phyloP scores from a whole-genome alignment of 2,113 vertebrate species.

The Kryptolebias marmoratus region DNA sequence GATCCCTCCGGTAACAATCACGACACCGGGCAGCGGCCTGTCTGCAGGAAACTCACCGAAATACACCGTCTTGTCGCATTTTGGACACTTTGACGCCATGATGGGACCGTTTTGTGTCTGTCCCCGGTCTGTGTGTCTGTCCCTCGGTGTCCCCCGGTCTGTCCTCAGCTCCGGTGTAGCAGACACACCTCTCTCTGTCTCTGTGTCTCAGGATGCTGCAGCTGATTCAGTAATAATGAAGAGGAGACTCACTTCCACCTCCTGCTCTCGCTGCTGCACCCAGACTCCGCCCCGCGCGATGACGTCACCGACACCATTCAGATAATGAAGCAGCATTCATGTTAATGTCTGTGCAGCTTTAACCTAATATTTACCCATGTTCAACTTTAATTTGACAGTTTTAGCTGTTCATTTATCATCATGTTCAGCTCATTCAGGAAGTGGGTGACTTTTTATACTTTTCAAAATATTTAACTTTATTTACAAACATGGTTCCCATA shows the following conservation, averaged over 20 bases:
- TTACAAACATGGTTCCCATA: too few species aligned
- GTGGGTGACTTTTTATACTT: too few species aligned
- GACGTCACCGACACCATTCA: constrained; percentile 19
- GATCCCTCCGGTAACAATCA: neutral
- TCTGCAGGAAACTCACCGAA: constrained; percentile 67
- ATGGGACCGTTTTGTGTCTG: neutral
- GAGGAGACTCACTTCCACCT: constrained; percentile 32
- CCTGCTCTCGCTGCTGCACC: neutral
- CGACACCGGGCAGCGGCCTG: neutral
- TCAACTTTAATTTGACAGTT: too few species aligned
- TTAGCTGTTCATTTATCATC: too few species aligned
- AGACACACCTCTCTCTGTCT: constrained; percentile 42
- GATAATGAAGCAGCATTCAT: neutral
- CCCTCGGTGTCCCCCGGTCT: neutral
- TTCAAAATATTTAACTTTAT: too few species aligned
- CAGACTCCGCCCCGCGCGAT: constrained; percentile 20
- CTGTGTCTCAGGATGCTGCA: constrained; percentile 16
- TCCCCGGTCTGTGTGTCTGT: neutral
- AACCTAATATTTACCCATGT: too few species aligned
- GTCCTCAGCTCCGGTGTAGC: constrained; percentile 20
- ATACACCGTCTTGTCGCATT: constrained; percentile 80
- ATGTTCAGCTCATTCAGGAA: too few species aligned
- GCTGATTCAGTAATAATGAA: constrained; percentile 2
- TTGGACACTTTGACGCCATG: constrained; percentile 79
- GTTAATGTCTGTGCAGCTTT: too few species aligned